Evolutionary conservation across 2,113 vertebrate species (phyloP), one percentile per base, ranked within the genome.

Genomic region (Gobio gobio): DNA sequence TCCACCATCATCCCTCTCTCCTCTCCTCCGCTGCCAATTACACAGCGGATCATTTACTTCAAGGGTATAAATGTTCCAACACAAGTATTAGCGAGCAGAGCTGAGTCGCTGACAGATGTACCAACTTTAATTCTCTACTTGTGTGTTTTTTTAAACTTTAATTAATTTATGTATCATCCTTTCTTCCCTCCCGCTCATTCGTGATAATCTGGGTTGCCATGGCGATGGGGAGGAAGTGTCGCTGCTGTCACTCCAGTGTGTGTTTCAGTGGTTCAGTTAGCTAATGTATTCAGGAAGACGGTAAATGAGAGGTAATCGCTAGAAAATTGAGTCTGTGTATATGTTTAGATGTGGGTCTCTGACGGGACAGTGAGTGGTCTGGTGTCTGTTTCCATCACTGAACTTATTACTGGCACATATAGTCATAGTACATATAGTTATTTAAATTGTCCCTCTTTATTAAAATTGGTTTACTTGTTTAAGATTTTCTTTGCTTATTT

Each of bases 41-140:
- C 93, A 95, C 92, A 93, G 93, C 89, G 94, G 95, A 95, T 95
- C 95, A 94, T 95, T 95, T 95, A 94, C 95, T 95, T 95, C 94
- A 94, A 93, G 94, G 93, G 93, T 94, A 94, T 94, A 94, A 94
- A 94, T 95, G 95, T 95, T 95, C 94, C 94, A 94, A 95, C 95
- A 94, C 93, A 93, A 93, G 94, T 94, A 94, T 95, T 94, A 94
- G 90, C 92, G 92, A 93, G 88, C 91, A 90, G 93, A 94, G 92
- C 94, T 94, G 93, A 93, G 93, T 93, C 92, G 92, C 90, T 95
- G 95, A 95, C 95, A 95, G 94, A 95, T 94, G 94, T 94, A 95
- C 90, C 89, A 92, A 93, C 92, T 95, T 95, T 94, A 95, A 95
- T 95, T 95, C 93, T 90, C 91, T 87, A 89, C 93, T 94, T 94